Base-by-base conservation (phyloP, 1,140 invertebrate species). In the Homarus americanus region DNA sequence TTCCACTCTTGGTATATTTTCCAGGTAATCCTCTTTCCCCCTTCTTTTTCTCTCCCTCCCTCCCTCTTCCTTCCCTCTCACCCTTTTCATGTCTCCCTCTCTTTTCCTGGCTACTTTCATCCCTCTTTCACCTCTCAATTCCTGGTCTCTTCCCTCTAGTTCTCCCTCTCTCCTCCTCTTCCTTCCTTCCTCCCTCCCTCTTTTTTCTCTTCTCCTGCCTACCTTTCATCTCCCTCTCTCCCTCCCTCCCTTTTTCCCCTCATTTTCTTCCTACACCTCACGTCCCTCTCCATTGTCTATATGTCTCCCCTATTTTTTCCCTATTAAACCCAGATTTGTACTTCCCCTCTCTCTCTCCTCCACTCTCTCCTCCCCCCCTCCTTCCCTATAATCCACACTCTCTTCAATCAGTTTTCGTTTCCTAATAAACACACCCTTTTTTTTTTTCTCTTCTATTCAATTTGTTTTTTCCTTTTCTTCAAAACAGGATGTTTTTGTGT, bases 41-140 rank as follows among this genome's bases (percentile, higher is more conserved):
- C 38, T 12, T 75, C 38, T 1, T 2, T 10, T 38, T 28, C 75
- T 44, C 38, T 44, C 38, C 41, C 3, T 2, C 41, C n/a, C 3
- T 73, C 38, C 10, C 36, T 44, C 7, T 79, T 10, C n/a, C 76
- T 79, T 0, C 28, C 41, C 17, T n/a, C 36, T 32, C 24, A 17
- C 36, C 28, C 41, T 44, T n/a, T 76, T 32, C 24, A 17, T 76
- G 7, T 76, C 73, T 79, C n/a, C n/a, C 38, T 79, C 38, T 79
- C 20, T 49, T 28, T 38, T 7, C 10, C 38, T 40, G 5, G 4
- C 73, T 36, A 36, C 73, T 34, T 36, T 36, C 32, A 17, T 76
- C 32, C 32, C 73, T 24, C 5, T 76, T 34, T 40, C 38, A 36
- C 73, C 24, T 5, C 38, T 3, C 24, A 40, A n/a, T n/a, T n/a